These are phyloP conservation scores for Podarcis raffonei DNA, from an alignment of 2,113 vertebrate genomes.

Conservation along the genomic window DNA sequence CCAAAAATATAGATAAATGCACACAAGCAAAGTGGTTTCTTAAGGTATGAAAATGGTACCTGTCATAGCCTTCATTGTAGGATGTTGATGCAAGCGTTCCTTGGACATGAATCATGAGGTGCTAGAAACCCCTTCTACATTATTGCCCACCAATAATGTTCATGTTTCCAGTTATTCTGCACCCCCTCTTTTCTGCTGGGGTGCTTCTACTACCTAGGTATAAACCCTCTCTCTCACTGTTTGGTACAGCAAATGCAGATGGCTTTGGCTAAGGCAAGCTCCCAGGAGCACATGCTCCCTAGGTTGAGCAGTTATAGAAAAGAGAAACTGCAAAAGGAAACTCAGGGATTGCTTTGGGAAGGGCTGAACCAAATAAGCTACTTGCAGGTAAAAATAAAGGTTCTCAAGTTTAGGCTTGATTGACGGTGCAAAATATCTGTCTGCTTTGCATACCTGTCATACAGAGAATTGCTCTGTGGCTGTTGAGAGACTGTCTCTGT, in stretches of 20 bases:
- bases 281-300: neutral
- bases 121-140: neutral
- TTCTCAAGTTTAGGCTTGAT: neutral
- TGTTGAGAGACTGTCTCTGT: neutral
- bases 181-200: too few relatives aligned
- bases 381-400: neutral
- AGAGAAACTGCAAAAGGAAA: neutral
- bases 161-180: neutral
- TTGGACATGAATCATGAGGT: neutral
- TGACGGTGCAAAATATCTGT: neutral
- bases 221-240: neutral
- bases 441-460: neutral
- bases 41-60: too few relatives aligned
- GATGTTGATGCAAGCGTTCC: neutral
- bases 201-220: neutral
- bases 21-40: neutral
- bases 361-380: too few relatives aligned
- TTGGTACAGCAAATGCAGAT: neutral
- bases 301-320: neutral
- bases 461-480: neutral
- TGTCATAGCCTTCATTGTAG: neutral
- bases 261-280: neutral
- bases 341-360: neutral
- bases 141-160: neutral
- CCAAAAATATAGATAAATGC: neutral